Percentiles rank a stretch among this genome's conserved stretches.
phyloP scores from a whole-genome alignment of 2,888 invertebrate species.

The Acleris cristana region DNA sequence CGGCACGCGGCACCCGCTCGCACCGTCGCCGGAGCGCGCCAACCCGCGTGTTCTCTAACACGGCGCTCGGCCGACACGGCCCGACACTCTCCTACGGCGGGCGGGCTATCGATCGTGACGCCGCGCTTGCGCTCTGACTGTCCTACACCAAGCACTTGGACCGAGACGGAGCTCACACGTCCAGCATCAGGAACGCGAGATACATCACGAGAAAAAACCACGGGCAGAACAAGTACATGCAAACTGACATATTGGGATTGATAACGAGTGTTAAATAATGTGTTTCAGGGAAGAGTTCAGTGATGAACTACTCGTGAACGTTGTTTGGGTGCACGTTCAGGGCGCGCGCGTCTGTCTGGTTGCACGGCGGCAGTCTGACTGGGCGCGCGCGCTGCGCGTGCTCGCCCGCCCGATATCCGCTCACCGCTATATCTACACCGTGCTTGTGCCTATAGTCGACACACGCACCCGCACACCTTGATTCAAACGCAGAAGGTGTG shows the following conservation, averaged over 20 bases:
- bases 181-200: constrained; percentile 86
- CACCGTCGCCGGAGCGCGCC: constrained; percentile 67
- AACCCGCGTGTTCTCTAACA: constrained; percentile 63
- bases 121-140: constrained; percentile 72
- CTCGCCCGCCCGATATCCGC: constrained; percentile 77
- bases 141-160: constrained; percentile 49
- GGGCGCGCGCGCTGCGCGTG: constrained; percentile 79
- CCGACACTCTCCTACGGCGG: constrained; percentile 37
- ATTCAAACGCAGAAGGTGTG: constrained; percentile 64
- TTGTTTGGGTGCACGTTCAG: constrained; percentile 62
- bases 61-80: constrained; percentile 38
- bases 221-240: constrained; percentile 87
- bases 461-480: constrained; percentile 66
- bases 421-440: constrained; percentile 71
- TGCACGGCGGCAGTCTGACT: constrained; percentile 84
- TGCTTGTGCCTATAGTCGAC: constrained; percentile 43
- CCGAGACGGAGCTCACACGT: constrained; percentile 75
- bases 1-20: constrained; percentile 71
- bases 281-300: constrained; percentile 60
- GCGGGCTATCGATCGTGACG: constrained; percentile 66
- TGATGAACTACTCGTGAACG: constrained; percentile 62
- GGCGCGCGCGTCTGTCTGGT: constrained; percentile 80
- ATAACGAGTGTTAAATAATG: constrained; percentile 49
- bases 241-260: constrained; percentile 78
- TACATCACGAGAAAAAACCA: constrained; percentile 87